phyloP scores from a whole-genome alignment of 2,888 invertebrate genomes.

The Anticlea derivata region DNA sequence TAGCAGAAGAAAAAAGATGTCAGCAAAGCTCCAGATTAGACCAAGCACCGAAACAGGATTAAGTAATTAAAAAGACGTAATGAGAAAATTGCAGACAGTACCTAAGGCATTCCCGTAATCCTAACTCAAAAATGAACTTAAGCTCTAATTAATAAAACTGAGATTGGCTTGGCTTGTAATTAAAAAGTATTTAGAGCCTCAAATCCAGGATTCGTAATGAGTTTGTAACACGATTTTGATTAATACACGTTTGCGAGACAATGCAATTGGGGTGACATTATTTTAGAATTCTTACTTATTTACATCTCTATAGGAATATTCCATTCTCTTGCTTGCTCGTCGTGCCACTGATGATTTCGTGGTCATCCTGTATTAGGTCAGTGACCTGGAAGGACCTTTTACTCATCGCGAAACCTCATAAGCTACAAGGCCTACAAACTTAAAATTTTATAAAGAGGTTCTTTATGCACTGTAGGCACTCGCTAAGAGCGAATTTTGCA shows the following conservation, averaged over 20 bases:
- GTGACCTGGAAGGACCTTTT: too few species aligned
- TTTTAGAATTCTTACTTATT: background rate
- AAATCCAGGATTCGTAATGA: conserved; percentile 26
- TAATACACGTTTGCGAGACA: conserved; percentile 27
- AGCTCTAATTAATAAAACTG: conserved; percentile 45
- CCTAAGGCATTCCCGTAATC: conserved; percentile 11
- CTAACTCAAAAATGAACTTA: conserved; percentile 27
- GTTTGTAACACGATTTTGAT: conserved; percentile 31
- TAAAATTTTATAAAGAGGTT: too few species aligned
- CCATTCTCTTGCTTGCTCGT: too few species aligned
- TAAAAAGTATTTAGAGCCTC: conserved; percentile 41
- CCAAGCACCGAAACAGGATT: conserved; percentile 20
- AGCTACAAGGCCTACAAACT: too few species aligned
- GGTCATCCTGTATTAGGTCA: too few species aligned
- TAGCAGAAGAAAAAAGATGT: conserved; percentile 4
- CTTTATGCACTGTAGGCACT: too few species aligned
- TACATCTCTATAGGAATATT: too few species aligned
- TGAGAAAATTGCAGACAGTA: conserved; percentile 27
- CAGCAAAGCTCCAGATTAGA: conserved; percentile 14
- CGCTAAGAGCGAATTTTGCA: too few species aligned
- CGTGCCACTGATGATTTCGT: too few species aligned
- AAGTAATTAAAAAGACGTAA: conserved; percentile 25
- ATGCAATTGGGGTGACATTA: background rate
- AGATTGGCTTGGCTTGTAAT: conserved; percentile 47
- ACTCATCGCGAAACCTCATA: too few species aligned